Base-by-base conservation (phyloP, 1,140 invertebrate species). In the Apocrypta bakeri region DNA sequence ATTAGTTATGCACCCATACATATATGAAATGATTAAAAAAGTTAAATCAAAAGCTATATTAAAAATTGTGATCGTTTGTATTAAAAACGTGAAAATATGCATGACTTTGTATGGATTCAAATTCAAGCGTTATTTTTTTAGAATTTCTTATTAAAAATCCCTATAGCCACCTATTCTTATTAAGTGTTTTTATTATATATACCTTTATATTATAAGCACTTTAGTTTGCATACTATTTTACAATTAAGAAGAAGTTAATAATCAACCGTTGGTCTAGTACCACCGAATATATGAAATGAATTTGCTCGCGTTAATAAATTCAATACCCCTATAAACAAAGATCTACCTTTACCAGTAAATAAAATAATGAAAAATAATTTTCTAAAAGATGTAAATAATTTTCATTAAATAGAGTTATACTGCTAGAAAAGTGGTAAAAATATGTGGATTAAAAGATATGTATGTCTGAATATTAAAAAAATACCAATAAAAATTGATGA, bases 51-150 rank as follows among this genome's bases (percentile, higher is more conserved):
- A 78, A 82, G 81, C 81, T 78, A 78, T 63, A 82, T 21, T 82
- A 82, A 82, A 82, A 82, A 82, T 78, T 29, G 75, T 82, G 75
- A 82, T 64, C n/a, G n/a, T n/a, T n/a, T n/a, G n/a, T 17, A 17
- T 27, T 81, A 69, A 75, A 75, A 9, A 74, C 40, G 64, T 42
- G 2, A 81, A 61, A 72, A 79, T 68, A 48, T 80, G 73, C 71
- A 33, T 72, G 17, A 17, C n/a, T 17, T 56, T 14, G 48, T 17
- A n/a, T 56, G 21, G 17, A 56, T 56, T 56, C 14, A 6, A 56
- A 56, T 56, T 21, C 17, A 56, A n/a, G 2, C 14, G 48, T 17
- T 56, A 56, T 56, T 3, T 48, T 21, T 56, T n/a, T 56, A 0
- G 17, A 17, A 56, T 56, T 56, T 21, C 7, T 17, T 17, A 48